Percentiles rank a stretch among this genome's conserved stretches.
phyloP scores from a whole-genome alignment of 2,797 vertebrate genomes.

The Botia kubotai region DNA sequence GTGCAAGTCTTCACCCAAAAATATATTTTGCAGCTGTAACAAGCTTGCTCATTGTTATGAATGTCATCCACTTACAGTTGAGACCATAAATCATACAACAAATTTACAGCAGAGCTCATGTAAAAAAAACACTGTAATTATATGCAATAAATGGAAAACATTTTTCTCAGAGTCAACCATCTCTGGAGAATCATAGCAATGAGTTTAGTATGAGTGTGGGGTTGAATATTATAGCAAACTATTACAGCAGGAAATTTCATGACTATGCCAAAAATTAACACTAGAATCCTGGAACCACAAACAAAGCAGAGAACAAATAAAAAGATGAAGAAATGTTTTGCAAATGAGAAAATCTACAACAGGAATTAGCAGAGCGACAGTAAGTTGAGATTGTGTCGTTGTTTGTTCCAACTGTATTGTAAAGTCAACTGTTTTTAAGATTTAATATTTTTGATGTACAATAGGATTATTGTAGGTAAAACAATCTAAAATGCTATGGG shows the following conservation, averaged over 20 bases:
- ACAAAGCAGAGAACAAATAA: background rate
- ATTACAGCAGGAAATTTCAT: background rate
- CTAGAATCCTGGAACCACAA: background rate
- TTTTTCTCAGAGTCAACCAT: background rate
- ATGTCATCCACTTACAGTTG: background rate
- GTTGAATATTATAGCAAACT: background rate
- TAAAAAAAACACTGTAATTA: background rate
- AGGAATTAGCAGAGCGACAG: no score
- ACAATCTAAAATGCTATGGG: no score
- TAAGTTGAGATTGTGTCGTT: no score
- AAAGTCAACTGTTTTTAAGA: no score
- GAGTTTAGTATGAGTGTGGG: background rate
- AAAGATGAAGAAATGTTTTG: background rate
- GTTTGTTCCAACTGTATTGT: no score
- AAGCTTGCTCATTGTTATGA: no score
- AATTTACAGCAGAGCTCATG: background rate
- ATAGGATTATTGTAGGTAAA: no score
- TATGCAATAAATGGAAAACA: background rate
- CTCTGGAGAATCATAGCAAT: background rate
- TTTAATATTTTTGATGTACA: no score
- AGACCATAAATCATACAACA: background rate
- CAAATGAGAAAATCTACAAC: background rate
- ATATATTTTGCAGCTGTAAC: no score
- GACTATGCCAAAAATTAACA: background rate
- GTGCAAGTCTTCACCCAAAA: background rate